Base-by-base conservation (phyloP, 2,113 vertebrate genomes). In the Rhegmatorhina hoffmannsi region DNA sequence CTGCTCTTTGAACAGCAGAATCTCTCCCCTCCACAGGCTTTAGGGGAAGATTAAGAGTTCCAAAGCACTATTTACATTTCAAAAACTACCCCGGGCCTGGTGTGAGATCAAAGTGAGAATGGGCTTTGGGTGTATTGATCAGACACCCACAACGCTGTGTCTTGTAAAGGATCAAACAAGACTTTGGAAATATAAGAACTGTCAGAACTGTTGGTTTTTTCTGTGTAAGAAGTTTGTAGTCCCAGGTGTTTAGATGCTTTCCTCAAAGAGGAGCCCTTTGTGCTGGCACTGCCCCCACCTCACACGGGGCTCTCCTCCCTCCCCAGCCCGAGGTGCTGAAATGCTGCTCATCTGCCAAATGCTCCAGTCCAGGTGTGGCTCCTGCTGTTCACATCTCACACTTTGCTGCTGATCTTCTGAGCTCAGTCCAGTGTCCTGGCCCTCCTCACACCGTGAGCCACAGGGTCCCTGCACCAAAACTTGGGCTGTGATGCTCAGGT, bases 31-130 rank as follows among this genome's bases (percentile, higher is more conserved):
- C 28, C 40, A 25, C 52, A 56, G 67, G 90, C 67, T 94, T 93
- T 66, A 95, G 72, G 53, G 64, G 40, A 59, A 95, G 95, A 96
- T 97, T 96, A 96, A 67, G n/a, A 53, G 77, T 90, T 96, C 84
- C 81, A 58, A 93, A 94, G 75, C 52, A n/a, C 17, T 4, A 94
- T 97, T 97, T 97, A 47, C 96, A 96, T 84, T 97, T 97, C 96
- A 97, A 94, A 96, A 95, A 33, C n/a, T 77, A 89, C 25, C 68
- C 86, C 11, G n/a, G 77, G 84, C 53, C 88, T 84, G 78, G 63
- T 72, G 43, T 46, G 62, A 84, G 94, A 96, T 97, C 94, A 92
- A 96, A 96, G 93, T 28, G 46, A 46, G 90, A 84, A 77, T 47
- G 58, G 72, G 67, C 73, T 92, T 94, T 94, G 84, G 89, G 56